These are phyloP conservation scores for Leuctra nigra DNA, from an alignment of 2,888 invertebrate genomes.

Conservation along the genomic window DNA sequence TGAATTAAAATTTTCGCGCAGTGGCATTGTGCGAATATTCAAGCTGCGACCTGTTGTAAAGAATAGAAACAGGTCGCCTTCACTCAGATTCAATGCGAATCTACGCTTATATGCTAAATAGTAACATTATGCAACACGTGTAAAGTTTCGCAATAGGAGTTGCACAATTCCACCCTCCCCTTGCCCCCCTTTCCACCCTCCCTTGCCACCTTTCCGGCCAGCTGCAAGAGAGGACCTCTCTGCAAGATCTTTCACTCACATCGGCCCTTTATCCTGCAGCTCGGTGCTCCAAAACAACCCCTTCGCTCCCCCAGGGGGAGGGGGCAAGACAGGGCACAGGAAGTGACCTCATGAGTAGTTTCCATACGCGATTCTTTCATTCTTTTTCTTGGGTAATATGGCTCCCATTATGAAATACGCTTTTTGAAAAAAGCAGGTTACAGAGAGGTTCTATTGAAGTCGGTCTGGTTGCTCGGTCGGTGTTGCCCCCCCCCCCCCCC, in stretches of 20 bases:
- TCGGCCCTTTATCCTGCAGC: background rate
- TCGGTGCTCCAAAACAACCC: conserved; percentile 17
- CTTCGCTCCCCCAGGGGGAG: background rate
- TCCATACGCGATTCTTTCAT: conserved; percentile 18
- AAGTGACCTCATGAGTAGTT: conserved; percentile 21
- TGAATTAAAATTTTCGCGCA: too few species aligned
- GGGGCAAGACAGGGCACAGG: conserved; percentile 14
- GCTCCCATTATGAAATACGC: conserved; percentile 16
- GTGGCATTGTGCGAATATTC: too few species aligned
- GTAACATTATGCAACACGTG: conserved; percentile 6
- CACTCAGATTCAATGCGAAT: too few species aligned
- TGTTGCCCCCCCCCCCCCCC: background rate
- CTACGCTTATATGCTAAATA: too few species aligned
- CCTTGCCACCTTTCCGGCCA: conserved; percentile 21
- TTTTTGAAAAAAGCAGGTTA: conserved; percentile 18
- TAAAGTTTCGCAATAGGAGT: conserved; percentile 6
- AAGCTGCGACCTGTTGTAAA: too few species aligned
- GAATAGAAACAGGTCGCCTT: too few species aligned
- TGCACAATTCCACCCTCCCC: conserved; percentile 6
- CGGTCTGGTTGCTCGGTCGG: conserved; percentile 3
- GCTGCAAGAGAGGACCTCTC: conserved; percentile 14
- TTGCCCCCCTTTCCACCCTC: background rate
- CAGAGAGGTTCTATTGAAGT: background rate
- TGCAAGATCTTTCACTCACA: conserved; percentile 12
- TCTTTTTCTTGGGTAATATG: conserved; percentile 17